Evolutionary conservation across 2,888 invertebrate genomes (phyloP).

Genomic region (Bombylius major): DNA sequence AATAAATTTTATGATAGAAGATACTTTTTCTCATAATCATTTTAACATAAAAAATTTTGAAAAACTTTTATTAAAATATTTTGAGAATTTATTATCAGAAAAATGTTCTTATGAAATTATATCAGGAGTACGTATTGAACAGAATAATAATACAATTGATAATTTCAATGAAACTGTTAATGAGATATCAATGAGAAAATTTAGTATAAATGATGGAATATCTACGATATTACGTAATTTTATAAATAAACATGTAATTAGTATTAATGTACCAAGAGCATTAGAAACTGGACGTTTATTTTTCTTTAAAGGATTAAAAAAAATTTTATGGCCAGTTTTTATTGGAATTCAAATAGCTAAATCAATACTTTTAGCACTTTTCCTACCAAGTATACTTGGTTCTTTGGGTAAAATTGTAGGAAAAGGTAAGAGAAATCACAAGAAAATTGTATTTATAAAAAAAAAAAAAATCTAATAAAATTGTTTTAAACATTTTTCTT

Average conservation of each 20-base stretch:
- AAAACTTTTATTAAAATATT: conserved; percentile 41
- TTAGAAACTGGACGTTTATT: conserved; percentile 49
- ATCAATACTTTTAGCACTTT: conserved; percentile 68
- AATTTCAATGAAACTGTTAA: background rate
- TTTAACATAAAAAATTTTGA: conserved; percentile 16
- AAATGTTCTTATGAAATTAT: conserved; percentile 42
- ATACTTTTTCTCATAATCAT: too few relatives aligned
- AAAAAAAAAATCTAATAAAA: background rate
- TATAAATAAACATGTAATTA: conserved; percentile 31
- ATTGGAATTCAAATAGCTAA: conserved; percentile 74
- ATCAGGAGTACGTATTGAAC: conserved; percentile 43
- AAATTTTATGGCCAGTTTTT: conserved; percentile 66
- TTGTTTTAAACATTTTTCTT: background rate
- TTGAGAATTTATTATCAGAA: conserved; percentile 44
- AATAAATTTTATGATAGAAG: too few relatives aligned
- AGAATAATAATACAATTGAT: conserved; percentile 5
- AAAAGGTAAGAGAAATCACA: conserved; percentile 47
- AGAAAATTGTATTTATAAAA: background rate
- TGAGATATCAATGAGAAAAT: background rate
- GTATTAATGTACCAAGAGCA: conserved; percentile 47
- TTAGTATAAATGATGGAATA: background rate
- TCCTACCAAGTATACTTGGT: conserved; percentile 71
- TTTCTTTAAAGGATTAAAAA: conserved; percentile 62
- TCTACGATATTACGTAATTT: conserved; percentile 22
- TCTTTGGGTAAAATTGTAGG: conserved; percentile 72